These are phyloP conservation scores for Thaumatotibia leucotreta DNA, from an alignment of 1,140 invertebrate genomes.

Conservation along the genomic window DNA sequence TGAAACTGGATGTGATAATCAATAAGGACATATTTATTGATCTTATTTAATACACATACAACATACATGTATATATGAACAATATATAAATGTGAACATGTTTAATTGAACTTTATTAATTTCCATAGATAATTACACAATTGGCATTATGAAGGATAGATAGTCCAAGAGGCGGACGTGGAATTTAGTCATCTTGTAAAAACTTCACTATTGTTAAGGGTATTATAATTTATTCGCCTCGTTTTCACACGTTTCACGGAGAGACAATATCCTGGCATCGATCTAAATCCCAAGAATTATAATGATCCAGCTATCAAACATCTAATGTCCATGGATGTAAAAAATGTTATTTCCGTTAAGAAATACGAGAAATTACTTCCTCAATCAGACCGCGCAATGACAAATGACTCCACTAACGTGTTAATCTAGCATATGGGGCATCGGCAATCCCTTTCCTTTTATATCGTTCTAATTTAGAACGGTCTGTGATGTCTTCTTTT, in stretches of 20 bases:
- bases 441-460: constrained; percentile 55
- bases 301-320: constrained; percentile 52
- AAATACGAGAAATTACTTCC: constrained; percentile 70
- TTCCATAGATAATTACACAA: too few species aligned
- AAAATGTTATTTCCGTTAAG: constrained; percentile 71
- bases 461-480: constrained; percentile 58
- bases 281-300: constrained; percentile 29
- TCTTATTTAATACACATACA: too few species aligned
- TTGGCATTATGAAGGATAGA: too few species aligned
- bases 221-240: not conserved
- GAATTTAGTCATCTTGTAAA: not conserved
- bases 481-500: constrained; percentile 70
- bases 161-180: not conserved
- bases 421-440: constrained; percentile 71
- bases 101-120: too few species aligned
- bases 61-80: too few species aligned
- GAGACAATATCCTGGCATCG: constrained; percentile 16
- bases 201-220: not conserved
- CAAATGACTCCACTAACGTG: constrained; percentile 66
- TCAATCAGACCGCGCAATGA: constrained; percentile 69
- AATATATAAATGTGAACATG: too few species aligned
- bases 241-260: not conserved
- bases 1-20: too few species aligned
- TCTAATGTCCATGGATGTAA: constrained; percentile 59
- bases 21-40: too few species aligned